These are phyloP conservation scores for Sinonovacula constricta DNA, from an alignment of 1,140 invertebrate species.

Conservation along the genomic window DNA sequence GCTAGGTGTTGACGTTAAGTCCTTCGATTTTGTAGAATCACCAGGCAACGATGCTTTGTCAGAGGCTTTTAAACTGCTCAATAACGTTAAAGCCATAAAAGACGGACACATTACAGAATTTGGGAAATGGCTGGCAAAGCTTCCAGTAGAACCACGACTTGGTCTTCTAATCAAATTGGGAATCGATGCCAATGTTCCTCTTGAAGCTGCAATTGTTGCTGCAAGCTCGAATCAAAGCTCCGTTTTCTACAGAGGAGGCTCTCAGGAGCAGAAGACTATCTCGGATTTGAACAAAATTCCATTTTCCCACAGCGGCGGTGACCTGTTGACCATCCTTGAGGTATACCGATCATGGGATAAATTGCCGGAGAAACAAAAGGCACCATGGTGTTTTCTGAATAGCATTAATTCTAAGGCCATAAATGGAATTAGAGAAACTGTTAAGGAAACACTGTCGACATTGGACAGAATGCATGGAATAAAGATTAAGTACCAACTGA, in stretches of 20 bases:
- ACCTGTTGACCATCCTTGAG: constrained; percentile 94
- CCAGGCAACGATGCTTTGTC: constrained; percentile 61
- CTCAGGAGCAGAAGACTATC: constrained; percentile 83
- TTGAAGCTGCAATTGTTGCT: constrained; percentile 76
- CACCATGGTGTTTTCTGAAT: constrained; percentile 67
- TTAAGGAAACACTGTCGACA: constrained; percentile 61
- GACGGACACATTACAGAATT: constrained; percentile 69
- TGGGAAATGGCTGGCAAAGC: constrained; percentile 70
- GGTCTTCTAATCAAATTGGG: constrained; percentile 60
- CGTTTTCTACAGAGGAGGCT: constrained; percentile 65
- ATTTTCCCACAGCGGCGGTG: constrained; percentile 87
- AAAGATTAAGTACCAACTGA: constrained; percentile 56
- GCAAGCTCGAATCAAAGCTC: constrained; percentile 55
- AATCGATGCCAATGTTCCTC: constrained; percentile 81
- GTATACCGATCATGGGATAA: constrained; percentile 84
- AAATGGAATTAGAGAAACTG: constrained; percentile 59
- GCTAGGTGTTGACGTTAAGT: constrained; percentile 62
- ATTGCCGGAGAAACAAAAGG: constrained; percentile 61
- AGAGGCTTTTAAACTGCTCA: constrained; percentile 59
- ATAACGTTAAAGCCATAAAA: constrained; percentile 60
- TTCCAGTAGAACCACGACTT: constrained; percentile 70
- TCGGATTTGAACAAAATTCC: constrained; percentile 85
- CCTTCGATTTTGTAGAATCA: constrained; percentile 72
- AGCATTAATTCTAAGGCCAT: constrained; percentile 71
- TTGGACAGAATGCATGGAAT: constrained; percentile 61